phyloP scores from a whole-genome alignment of 1,140 invertebrate genomes.

The Paraescarpia echinospica region DNA sequence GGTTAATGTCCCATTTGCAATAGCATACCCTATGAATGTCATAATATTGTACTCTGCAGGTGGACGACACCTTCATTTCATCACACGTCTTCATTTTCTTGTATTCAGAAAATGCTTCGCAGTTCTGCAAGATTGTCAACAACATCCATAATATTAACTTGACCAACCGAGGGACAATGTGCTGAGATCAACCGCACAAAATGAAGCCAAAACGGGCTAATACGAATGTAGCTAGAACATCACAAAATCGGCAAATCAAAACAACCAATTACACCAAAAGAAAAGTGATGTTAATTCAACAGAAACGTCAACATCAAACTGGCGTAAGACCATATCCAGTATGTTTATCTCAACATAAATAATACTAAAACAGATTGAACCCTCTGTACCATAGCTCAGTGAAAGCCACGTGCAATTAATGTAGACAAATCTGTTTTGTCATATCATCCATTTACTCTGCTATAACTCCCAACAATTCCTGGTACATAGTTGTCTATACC shows the following conservation, averaged over 20 bases:
- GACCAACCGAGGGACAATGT: neutral
- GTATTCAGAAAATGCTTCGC: neutral
- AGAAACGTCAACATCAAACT: neutral
- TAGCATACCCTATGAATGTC: neutral
- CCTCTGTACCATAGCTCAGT: neutral
- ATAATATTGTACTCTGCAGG: neutral
- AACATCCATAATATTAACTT: neutral
- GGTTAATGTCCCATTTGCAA: neutral
- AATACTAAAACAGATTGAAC: neutral
- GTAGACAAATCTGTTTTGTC: neutral
- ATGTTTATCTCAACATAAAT: neutral
- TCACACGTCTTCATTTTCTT: neutral
- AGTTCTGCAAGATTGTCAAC: neutral
- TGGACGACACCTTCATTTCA: neutral
- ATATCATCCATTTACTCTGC: too few species aligned
- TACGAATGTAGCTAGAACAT: neutral
- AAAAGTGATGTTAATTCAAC: neutral
- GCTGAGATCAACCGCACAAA: neutral
- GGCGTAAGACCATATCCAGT: neutral
- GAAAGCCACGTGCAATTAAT: neutral
- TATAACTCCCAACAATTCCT: neutral
- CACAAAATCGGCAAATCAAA: neutral
- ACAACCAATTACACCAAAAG: neutral
- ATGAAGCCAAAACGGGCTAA: neutral
- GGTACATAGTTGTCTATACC: neutral